Evolutionary conservation across 2,797 vertebrate genomes (phyloP), one percentile per base, ranked within the genome.

Genomic region (Periophthalmus magnuspinnatus): DNA sequence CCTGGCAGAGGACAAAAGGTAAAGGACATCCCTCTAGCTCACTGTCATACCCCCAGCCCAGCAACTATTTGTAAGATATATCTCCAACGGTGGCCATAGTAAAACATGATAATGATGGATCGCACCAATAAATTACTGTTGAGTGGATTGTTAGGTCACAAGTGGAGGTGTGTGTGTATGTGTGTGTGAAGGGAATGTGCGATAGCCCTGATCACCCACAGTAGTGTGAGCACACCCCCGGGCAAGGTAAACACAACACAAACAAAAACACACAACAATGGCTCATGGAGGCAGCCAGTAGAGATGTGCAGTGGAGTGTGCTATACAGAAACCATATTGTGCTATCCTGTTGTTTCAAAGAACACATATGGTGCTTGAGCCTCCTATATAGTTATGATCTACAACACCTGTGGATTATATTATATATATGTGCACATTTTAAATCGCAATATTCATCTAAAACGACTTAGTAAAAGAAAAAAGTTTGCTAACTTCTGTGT

Each of bases 21-120:
- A 93, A 93, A 93, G 92, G 91, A 93, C 91, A 89, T 84, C 83
- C 87, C 88, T 92, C 86, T 91, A 87, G 85, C 83, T 87, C 82
- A 84, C 86, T 91, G 90, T 91, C 90, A 91, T 85, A 81, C 77
- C 88, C 67, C 79, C 81, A 79, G 81, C 32, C 47, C 45, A 70
- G 78, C 69, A 82, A 86, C 89, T 91, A 86, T 91, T 92, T 90
- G 89, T 92, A 88, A 92, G 88, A 91, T 91, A 92, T 91, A 90
- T 93, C 88, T 90, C 88, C 85, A 84, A 89, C 77, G 75, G 89
- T 84, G 91, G 88, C 89, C 87, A 89, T 92, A 93, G 92, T 93
- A 93, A 93, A 94, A 93, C 90, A 91, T 91, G 89, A 93, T 93
- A 93, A 93, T 93, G 92, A 93, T 93, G 91, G 90, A 93, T 94